Conservation (phyloP, 1,140 invertebrate species). For the Pseudachorutes palmiensis region DNA sequence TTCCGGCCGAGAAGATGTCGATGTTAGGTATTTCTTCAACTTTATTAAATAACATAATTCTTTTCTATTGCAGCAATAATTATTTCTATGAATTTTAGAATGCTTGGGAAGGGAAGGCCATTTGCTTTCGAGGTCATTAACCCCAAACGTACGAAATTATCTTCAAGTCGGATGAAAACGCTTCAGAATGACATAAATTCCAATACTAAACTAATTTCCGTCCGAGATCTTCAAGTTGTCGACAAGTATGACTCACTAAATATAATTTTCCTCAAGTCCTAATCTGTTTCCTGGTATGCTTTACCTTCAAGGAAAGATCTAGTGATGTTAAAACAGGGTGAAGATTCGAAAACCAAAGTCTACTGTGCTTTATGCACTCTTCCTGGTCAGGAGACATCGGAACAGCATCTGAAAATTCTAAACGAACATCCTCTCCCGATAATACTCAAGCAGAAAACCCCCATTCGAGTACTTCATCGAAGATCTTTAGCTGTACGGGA, state of each 20-base stretch:
- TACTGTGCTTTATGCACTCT: constrained; percentile 70
- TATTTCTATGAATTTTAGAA: constrained; percentile 45
- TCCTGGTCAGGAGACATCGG: constrained; percentile 40
- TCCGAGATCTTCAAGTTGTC: constrained; percentile 48
- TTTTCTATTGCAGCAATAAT: background rate
- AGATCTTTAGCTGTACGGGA: constrained; percentile 55
- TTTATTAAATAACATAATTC: constrained; percentile 7
- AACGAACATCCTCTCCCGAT: constrained; percentile 42
- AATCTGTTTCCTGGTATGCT: background rate
- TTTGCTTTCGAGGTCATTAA: constrained; percentile 75
- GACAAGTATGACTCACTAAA: constrained; percentile 33
- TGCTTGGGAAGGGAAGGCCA: constrained; percentile 73
- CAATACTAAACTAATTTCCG: constrained; percentile 47
- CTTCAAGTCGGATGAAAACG: constrained; percentile 44
- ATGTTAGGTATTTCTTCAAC: constrained; percentile 52
- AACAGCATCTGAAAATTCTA: constrained; percentile 49
- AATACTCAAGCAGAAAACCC: constrained; percentile 60
- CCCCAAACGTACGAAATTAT: constrained; percentile 53
- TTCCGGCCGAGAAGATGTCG: constrained; percentile 90
- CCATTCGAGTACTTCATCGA: constrained; percentile 71
- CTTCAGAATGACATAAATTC: constrained; percentile 57
- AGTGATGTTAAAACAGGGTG: constrained; percentile 69
- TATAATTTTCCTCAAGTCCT: background rate
- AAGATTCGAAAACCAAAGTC: constrained; percentile 73
- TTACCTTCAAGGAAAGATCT: constrained; percentile 55